Conservation (phyloP, 2,888 invertebrate species). For the Vesta saturnalis region DNA sequence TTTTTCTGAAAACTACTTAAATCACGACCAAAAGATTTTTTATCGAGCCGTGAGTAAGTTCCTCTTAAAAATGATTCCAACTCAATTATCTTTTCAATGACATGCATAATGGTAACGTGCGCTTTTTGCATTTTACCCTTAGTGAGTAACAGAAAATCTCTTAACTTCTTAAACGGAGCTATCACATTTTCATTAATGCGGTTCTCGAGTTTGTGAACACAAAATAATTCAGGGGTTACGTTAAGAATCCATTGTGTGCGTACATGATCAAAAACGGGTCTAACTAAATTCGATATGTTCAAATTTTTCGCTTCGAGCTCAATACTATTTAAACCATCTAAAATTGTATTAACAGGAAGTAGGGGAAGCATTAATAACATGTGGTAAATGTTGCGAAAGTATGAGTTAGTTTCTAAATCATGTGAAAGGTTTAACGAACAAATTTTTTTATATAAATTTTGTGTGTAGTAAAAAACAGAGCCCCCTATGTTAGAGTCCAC, state of each 20-base stretch:
- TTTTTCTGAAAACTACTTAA: constrained; percentile 58
- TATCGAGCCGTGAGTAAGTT: constrained; percentile 50
- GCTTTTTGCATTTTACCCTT: constrained; percentile 52
- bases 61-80: constrained; percentile 54
- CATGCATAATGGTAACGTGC: constrained; percentile 46
- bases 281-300: constrained; percentile 45
- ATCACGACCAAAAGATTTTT: constrained; percentile 55
- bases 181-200: constrained; percentile 59
- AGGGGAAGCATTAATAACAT: constrained; percentile 59
- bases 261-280: constrained; percentile 53
- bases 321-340: constrained; percentile 56
- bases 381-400: constrained; percentile 57
- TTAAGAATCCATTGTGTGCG: constrained; percentile 54
- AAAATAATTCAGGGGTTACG: constrained; percentile 58
- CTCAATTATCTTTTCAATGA: constrained; percentile 57
- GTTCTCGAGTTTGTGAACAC: constrained; percentile 58
- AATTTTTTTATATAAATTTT: constrained; percentile 58
- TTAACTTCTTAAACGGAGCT: constrained; percentile 58
- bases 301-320: constrained; percentile 54
- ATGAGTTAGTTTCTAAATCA: constrained; percentile 56
- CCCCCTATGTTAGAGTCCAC: constrained; percentile 57
- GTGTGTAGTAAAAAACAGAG: constrained; percentile 58
- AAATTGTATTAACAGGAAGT: constrained; percentile 57
- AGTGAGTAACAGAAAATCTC: constrained; percentile 54
- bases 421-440: constrained; percentile 54